Percentiles rank a stretch among this genome's conserved stretches.
These are phyloP conservation scores for Meloe dianella DNA, from an alignment of 2,888 invertebrate genomes.

Conservation along the genomic window DNA sequence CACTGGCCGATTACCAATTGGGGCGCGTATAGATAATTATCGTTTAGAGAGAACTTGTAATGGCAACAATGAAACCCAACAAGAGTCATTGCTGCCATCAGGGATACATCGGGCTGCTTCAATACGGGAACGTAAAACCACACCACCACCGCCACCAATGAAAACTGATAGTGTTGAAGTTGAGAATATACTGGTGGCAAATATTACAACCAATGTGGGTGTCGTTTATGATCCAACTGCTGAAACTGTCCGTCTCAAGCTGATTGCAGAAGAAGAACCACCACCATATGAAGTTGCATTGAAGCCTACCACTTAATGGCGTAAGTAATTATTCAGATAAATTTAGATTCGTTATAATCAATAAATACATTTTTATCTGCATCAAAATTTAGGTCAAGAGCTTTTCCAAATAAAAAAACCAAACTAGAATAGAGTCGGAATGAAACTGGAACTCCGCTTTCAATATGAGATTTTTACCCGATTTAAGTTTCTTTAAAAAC, in stretches of 20 bases:
- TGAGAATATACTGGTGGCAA: conserved; percentile 64
- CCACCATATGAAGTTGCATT: conserved; percentile 49
- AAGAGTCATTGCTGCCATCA: conserved; percentile 58
- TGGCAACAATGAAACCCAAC: conserved; percentile 76
- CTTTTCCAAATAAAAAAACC: background rate
- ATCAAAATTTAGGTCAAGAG: conserved; percentile 9
- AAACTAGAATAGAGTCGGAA: background rate
- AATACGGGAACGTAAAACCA: conserved; percentile 55
- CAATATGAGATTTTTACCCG: too few relatives aligned
- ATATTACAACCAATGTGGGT: conserved; percentile 40
- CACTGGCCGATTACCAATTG: conserved; percentile 49
- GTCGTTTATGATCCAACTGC: conserved; percentile 57
- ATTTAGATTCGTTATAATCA: background rate
- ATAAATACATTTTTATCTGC: background rate
- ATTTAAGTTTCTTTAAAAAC: too few relatives aligned
- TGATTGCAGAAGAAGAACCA: conserved; percentile 58
- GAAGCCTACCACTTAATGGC: conserved; percentile 14
- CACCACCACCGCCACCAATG: conserved; percentile 47
- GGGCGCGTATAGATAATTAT: conserved; percentile 63
- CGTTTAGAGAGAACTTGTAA: conserved; percentile 76
- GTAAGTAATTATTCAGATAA: conserved; percentile 6
- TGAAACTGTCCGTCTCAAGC: conserved; percentile 57
- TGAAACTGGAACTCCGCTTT: too few relatives aligned
- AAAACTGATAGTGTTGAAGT: conserved; percentile 66
- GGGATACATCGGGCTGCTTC: conserved; percentile 66